phyloP scores from a whole-genome alignment of 2,797 vertebrate species.

The Erethizon dorsatum region DNA sequence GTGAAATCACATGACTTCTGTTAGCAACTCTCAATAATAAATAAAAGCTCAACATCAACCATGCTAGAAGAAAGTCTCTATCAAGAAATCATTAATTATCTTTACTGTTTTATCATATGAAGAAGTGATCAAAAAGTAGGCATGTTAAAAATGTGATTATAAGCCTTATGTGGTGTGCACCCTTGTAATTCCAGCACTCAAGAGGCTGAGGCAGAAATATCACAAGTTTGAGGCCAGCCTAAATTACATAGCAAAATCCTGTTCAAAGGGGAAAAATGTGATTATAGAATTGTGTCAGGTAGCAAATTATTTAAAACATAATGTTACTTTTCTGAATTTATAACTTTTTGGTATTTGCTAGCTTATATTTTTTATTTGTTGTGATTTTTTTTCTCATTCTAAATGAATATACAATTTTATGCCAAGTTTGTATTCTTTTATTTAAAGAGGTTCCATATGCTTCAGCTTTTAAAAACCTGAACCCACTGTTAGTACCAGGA shows the following conservation, averaged over 20 bases:
- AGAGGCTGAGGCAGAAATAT: not conserved
- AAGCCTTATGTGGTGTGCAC: not conserved
- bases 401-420: not conserved
- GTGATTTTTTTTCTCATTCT: not conserved
- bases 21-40: not conserved
- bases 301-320: slow-evolving; percentile 37
- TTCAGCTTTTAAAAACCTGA: not conserved
- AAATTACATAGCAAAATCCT: not conserved
- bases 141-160: not conserved
- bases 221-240: not conserved
- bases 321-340: not conserved
- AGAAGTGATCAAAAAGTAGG: not conserved
- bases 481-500: not conserved
- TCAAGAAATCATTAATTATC: not conserved
- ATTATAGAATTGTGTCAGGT: not conserved
- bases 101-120: not conserved
- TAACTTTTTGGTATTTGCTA: not conserved
- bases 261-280: not conserved
- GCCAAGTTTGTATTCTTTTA: not conserved
- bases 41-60: slow-evolving; percentile 7
- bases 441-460: not conserved
- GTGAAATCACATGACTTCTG: not conserved
- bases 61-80: not conserved
- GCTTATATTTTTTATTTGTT: not conserved
- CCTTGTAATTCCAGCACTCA: not conserved